A percentile compares a stretch with the other conserved stretches of the same genome.
Conservation (phyloP, 2,113 vertebrate genomes). For the Australoheros scitulus region DNA sequence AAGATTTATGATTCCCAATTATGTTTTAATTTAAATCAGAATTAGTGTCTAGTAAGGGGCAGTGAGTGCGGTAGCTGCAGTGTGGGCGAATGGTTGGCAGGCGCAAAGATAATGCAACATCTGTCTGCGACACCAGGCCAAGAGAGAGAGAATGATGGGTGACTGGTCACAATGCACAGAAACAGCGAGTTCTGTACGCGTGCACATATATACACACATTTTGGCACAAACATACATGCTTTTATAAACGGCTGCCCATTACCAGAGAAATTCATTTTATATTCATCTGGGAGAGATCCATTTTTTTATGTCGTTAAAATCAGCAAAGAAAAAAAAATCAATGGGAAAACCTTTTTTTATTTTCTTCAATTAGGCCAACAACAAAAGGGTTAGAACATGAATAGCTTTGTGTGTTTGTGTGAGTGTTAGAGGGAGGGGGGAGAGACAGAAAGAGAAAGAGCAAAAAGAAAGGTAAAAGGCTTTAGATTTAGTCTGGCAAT, state of each 20-base stretch:
- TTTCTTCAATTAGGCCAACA: constrained; percentile 51
- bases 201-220: not conserved
- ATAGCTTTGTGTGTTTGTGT: not conserved
- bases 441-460: not conserved
- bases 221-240: not conserved
- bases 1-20: constrained; percentile 75
- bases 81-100: constrained; percentile 44
- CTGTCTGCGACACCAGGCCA: constrained; percentile 55
- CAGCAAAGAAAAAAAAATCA: constrained; percentile 31
- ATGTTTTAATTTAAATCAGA: constrained; percentile 74
- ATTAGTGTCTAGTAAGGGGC: constrained; percentile 59
- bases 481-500: constrained; percentile 49
- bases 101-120: constrained; percentile 48
- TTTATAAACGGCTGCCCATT: constrained; percentile 39
- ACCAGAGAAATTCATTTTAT: constrained; percentile 35
- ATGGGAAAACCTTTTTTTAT: constrained; percentile 42
- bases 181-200: not conserved
- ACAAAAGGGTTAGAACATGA: constrained; percentile 18
- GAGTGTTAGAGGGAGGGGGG: not conserved
- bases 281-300: constrained; percentile 17
- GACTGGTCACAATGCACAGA: not conserved
- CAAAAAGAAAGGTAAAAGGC: constrained; percentile 18
- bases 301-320: constrained; percentile 53
- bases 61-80: constrained; percentile 30
- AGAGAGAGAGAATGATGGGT: constrained; percentile 14